Base-by-base conservation (phyloP, 2,888 invertebrate genomes). In the Neoaliturus tenellus region DNA sequence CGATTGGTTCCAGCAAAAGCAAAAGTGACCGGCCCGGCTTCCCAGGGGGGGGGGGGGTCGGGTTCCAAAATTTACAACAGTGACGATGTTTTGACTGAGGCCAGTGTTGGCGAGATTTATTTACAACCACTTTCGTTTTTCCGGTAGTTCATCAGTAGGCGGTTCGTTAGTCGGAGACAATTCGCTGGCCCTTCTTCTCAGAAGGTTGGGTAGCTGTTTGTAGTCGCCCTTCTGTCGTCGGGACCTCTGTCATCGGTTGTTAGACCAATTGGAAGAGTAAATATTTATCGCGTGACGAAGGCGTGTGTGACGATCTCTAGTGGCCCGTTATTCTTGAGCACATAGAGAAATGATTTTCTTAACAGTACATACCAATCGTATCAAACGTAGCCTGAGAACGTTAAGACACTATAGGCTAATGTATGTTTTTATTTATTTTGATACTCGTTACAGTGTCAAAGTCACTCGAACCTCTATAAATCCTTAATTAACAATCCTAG, bases 121-220 rank as follows among this genome's bases (percentile, higher is more conserved):
- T 69, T 69, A 69, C 69, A 39, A 69, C 69, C 39, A 69, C 69
- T 69, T 69, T 69, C 69, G 69, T 39, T 69, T 69, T 69, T 69
- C 35, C 69, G 39, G 69, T 69, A 69, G 69, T 33, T 39, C n/a
- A n/a, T n/a, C 69, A 5, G 39, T 33, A 69, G 69, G 20, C 39
- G 39, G 69, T 39, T 20, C 69, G 39, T 69, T 23, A 39, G 39
- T 20, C 39, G 8, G 31, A 39, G 39, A 69, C 69, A 69, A 39
- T 39, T 69, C 20, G 5, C 10, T 23, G 67, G n/a, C 23, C 2
- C 23, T 14, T n/a, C 20, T 69, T 39, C 39, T 39, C 39, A 20
- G 39, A 69, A 39, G 69, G 35, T 25, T 23, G 20, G 28, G 35
- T 25, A 10, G 20, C 5, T 12, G 25, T 67, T 17, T 33, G 10